Evolutionary conservation across 2,888 invertebrate species (phyloP), one percentile per base, ranked within the genome.

Genomic region (Tanytarsus gracilentus): DNA sequence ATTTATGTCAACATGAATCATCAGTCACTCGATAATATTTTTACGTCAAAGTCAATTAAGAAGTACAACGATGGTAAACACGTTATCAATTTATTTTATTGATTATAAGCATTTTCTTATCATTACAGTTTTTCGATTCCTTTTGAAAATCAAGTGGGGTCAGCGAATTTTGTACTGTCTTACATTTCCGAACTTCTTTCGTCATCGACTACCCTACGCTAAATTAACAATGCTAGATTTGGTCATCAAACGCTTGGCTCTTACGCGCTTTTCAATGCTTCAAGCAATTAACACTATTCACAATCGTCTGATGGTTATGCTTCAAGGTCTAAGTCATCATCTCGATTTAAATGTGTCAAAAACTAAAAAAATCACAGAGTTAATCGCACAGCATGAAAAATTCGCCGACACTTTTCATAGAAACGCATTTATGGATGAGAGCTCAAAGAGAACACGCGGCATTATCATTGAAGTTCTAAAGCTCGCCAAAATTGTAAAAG

Each of bases 91-190:
- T 25, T n/a, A 55, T 25, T 18, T 33, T 33, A 11, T 25, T 21
- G 16, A 33, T 55, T n/a, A 9, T 39, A 11, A 4, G 25, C 11
- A 14, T 58, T 8, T 21, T 55, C 14, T 33, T 55, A 29, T 61
- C 61, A 9, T 44, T 44, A 4, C 16, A 65, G 70, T 79, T 14
- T 79, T 79, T 65, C 69, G 73, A 23, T 76, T 79, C 55, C 70
- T 79, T 48, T 66, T 80, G 4, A 79, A 78, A 68, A 68, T 80
- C 0, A 79, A 79, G 65, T 79, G 78, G 76, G 77, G 78, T 4
- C 64, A 76, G 14, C 77, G 76, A 73, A 73, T 77, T 2, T 66
- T 80, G 44, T 75, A 77, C 64, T 76, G 74, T 63, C 66, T 80
- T 11, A 66, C 66, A 61, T 78, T 78, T 61, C 64, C 71, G 1